Conservation (phyloP, 2,113 vertebrate species). For the Psittacula cyanocephala region DNA sequence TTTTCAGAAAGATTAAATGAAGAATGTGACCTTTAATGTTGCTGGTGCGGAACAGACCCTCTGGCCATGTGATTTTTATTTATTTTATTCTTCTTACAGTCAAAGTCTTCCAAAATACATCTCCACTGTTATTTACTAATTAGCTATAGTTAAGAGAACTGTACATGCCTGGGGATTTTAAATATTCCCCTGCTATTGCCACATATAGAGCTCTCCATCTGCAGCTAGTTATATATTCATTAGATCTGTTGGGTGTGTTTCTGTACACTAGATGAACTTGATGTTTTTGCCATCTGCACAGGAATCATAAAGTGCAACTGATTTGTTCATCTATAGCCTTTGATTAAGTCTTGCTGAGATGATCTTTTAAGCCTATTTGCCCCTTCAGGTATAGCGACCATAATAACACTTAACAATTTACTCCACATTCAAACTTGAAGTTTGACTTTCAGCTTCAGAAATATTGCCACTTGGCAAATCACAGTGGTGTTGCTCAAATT, state of each 20-base stretch:
- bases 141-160: background rate
- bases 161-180: background rate
- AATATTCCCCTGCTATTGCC: background rate
- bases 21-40: background rate
- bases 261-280: background rate
- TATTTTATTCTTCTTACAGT: background rate
- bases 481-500: background rate
- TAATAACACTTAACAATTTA: background rate
- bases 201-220: background rate
- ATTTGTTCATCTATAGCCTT: background rate
- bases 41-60: background rate
- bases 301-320: background rate
- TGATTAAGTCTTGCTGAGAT: background rate
- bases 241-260: background rate
- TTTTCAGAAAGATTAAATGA: slow-evolving; percentile 4
- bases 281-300: background rate
- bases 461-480: background rate
- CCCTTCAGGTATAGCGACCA: background rate
- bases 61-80: background rate
- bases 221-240: background rate
- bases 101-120: background rate
- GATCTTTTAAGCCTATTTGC: background rate
- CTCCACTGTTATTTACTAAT: background rate
- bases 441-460: background rate
- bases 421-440: background rate